Percentiles rank a stretch among this genome's conserved stretches.
Conservation (phyloP, 2,797 vertebrate genomes). For the Eospalax fontanierii region DNA sequence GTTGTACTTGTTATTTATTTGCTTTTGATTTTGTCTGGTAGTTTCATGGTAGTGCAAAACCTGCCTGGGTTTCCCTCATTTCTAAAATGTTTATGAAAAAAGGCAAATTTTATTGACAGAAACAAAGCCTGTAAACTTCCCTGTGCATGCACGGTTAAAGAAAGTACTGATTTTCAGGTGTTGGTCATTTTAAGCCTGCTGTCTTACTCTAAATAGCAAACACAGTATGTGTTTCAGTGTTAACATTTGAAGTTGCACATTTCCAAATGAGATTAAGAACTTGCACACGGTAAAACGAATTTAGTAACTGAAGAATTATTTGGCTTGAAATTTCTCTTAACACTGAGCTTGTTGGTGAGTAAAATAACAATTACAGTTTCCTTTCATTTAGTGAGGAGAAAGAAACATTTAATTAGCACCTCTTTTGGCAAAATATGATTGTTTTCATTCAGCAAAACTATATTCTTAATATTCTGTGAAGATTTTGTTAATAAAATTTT, state of each 20-base stretch:
- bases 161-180: not conserved
- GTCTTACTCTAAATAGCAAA: slow-evolving; percentile 35
- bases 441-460: slow-evolving; percentile 62
- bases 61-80: not conserved
- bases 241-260: slow-evolving; percentile 73
- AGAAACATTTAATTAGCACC: slow-evolving; percentile 66
- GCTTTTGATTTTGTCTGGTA: slow-evolving; percentile 45
- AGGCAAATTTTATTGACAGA: not conserved
- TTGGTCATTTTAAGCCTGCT: slow-evolving; percentile 50
- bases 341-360: slow-evolving; percentile 73
- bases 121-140: not conserved
- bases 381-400: slow-evolving; percentile 70
- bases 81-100: slow-evolving; percentile 1
- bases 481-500: slow-evolving; percentile 73
- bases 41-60: not conserved
- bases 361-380: slow-evolving; percentile 81
- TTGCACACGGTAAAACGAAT: slow-evolving; percentile 72
- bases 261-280: slow-evolving; percentile 77
- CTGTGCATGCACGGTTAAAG: not conserved
- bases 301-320: slow-evolving; percentile 79
- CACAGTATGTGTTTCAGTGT: slow-evolving; percentile 56
- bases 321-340: slow-evolving; percentile 79
- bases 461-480: slow-evolving; percentile 67
- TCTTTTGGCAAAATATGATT: slow-evolving; percentile 67
- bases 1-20: not conserved